Percentiles rank a stretch among this genome's conserved stretches.
These are phyloP conservation scores for Prochilodus magdalenae DNA, from an alignment of 2,113 vertebrate genomes.

Conservation along the genomic window DNA sequence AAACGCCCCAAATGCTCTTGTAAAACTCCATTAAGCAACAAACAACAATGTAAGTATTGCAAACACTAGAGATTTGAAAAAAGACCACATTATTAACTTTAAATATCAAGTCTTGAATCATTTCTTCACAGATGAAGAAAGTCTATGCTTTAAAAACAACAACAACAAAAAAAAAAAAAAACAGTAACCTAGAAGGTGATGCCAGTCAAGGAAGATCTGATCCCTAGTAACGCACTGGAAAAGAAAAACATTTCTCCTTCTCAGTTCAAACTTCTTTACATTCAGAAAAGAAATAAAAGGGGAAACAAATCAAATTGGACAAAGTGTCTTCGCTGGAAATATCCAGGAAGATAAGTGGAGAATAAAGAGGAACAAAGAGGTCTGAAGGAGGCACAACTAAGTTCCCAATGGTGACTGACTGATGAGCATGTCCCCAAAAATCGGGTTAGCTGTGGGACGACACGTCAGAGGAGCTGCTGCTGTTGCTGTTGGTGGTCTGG, in stretches of 20 bases:
- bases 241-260: constrained; percentile 20
- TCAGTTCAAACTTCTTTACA: constrained; percentile 55
- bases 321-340: constrained; percentile 36
- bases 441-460: constrained; percentile 93
- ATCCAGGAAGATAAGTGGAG: constrained; percentile 68
- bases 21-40: constrained; percentile 20
- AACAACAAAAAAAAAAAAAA: not conserved
- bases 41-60: constrained; percentile 29
- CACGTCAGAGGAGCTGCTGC: constrained; percentile 95
- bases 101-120: constrained; percentile 41
- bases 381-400: constrained; percentile 57
- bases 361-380: constrained; percentile 63
- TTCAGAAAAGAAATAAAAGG: constrained; percentile 47
- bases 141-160: constrained; percentile 11
- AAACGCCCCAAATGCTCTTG: constrained; percentile 34
- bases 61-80: constrained; percentile 34
- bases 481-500: constrained; percentile 97
- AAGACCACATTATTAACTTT: constrained; percentile 48
- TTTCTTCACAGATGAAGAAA: constrained; percentile 37
- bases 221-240: constrained; percentile 20
- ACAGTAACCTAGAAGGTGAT: constrained; percentile 1
- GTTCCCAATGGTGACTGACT: constrained; percentile 18
- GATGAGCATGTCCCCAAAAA: not conserved
- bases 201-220: constrained; percentile 27
- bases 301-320: constrained; percentile 73